Evolutionary conservation across 2,888 invertebrate species (phyloP), one percentile per base, ranked within the genome.

Genomic region (Elegia similella): DNA sequence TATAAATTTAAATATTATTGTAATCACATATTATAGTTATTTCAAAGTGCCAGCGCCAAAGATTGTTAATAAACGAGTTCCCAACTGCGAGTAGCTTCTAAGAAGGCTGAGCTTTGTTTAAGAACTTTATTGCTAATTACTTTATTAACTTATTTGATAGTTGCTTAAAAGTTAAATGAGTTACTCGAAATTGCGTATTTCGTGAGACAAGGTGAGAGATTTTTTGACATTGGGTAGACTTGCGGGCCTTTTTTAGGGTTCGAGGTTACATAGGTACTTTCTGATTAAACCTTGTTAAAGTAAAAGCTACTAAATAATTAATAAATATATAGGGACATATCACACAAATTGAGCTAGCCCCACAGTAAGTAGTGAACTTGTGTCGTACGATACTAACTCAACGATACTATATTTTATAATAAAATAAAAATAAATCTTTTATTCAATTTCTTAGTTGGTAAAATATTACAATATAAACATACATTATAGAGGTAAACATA

Each of bases 41-140:
- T 38, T 38, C 6, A 12, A 5, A 5, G 10, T 2, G 8, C 1
- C 10, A 12, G 38, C 38, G 23, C 23, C 23, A 23, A 10, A 38
- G 38, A 12, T 38, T 38, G 38, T 38, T 38, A 38, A 38, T n/a
- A 38, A 38, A 38, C 12, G 10, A 38, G 38, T 12, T 38, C 5
- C 12, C n/a, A n/a, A 38, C 38, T 38, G n/a, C n/a, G n/a, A n/a
- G n/a, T n/a, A 23, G 23, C 23, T 44, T 47, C 47, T n/a, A 13
- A 30, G 29, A 48, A 46, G 15, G 7, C 15, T 50, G 7, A 50
- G 34, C 50, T 38, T 50, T 32, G 48, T 15, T 29, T 34, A 38
- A 38, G 34, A 50, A 38, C 17, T 50, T 7, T 17, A 50, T 12
- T 50, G 34, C 34, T 50, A 50, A 50, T 50, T 50, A 50, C 13